Percentiles rank a stretch among this genome's conserved stretches.
Conservation (phyloP, 2,888 invertebrate species). For the Ypsolopha scabrella region DNA sequence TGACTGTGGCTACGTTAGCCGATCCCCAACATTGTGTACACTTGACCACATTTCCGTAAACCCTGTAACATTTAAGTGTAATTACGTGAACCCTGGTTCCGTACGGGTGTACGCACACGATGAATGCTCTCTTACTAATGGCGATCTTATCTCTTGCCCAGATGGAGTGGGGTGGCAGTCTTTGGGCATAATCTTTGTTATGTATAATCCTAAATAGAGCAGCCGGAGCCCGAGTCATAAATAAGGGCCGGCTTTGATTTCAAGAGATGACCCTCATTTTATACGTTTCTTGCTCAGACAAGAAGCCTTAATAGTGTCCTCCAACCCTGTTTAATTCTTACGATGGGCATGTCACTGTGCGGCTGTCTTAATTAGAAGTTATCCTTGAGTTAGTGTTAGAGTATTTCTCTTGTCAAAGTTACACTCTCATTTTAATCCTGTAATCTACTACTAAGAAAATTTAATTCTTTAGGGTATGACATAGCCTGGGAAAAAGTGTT, state of each 20-base stretch:
- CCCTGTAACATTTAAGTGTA: slow-evolving; percentile 28
- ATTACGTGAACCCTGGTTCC: slow-evolving; percentile 35
- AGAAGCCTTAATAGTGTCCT: slow-evolving; percentile 52
- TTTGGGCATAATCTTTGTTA: slow-evolving; percentile 54
- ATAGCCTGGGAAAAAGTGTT: too few species aligned
- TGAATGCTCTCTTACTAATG: slow-evolving; percentile 62
- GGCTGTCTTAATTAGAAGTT: not conserved
- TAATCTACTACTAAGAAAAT: too few species aligned
- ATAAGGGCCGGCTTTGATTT: slow-evolving; percentile 62
- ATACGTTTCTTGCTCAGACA: slow-evolving; percentile 37
- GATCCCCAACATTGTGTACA: too few species aligned
- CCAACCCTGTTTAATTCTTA: slow-evolving; percentile 52
- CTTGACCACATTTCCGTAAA: slow-evolving; percentile 26
- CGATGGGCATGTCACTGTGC: slow-evolving; percentile 42
- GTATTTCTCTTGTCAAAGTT: too few species aligned
- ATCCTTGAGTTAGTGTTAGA: too few species aligned
- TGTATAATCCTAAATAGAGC: slow-evolving; percentile 44
- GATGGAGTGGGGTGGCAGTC: slow-evolving; percentile 52
- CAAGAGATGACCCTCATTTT: slow-evolving; percentile 54
- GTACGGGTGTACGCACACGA: slow-evolving; percentile 45
- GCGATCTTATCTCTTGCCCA: slow-evolving; percentile 54
- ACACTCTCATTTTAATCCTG: too few species aligned
- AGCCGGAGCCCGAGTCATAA: slow-evolving; percentile 52
- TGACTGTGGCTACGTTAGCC: too few species aligned
- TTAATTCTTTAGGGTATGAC: too few species aligned